Evolutionary conservation across 2,888 invertebrate species (phyloP), one percentile per base, ranked within the genome.

Genomic region (Drosophila birchii): DNA sequence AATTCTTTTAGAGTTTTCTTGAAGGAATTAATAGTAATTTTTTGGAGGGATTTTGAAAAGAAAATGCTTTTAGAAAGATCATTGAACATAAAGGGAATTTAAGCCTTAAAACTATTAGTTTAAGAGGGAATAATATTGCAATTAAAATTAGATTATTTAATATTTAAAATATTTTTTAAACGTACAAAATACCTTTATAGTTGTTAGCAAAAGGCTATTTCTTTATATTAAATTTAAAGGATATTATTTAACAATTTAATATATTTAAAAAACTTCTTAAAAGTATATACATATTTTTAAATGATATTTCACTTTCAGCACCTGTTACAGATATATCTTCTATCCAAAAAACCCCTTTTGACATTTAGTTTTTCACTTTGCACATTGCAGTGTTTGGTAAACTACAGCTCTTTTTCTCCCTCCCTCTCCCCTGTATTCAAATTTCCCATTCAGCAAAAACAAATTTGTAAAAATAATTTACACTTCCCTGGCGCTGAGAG

Each of bases 401-500:
- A 23, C 38, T 38, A 63, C n/a, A 47, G 38, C 23, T 39, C 26
- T 26, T 4, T 26, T 29, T 3, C 29, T 29, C 29, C 5, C 26
- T 26, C 26, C 26, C n/a, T 39, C 3, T 39, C 14, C n/a, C n/a
- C 34, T 12, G 34, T 43, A 47, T 43, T 59, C 29, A 54, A 49
- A 51, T 56, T 56, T 72, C 12, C 29, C 38, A 20, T 26, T 6
- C 36, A 44, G 51, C 47, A 55, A 45, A 45, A 68, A 66, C 64
- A 70, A 81, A 76, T 69, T 68, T 55, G 44, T 38, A 36, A 72
- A 81, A 83, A 83, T 81, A 83, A 81, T 78, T 79, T 79, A 75
- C 77, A 72, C 68, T 36, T 61, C 49, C 54, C 49, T 64, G 49
- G 55, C 57, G 41, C 55, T 59, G 63, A 45, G 61, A 49, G 72